Evolutionary conservation across 2,113 vertebrate genomes (phyloP).

Genomic region (Cyanoderma ruficeps): DNA sequence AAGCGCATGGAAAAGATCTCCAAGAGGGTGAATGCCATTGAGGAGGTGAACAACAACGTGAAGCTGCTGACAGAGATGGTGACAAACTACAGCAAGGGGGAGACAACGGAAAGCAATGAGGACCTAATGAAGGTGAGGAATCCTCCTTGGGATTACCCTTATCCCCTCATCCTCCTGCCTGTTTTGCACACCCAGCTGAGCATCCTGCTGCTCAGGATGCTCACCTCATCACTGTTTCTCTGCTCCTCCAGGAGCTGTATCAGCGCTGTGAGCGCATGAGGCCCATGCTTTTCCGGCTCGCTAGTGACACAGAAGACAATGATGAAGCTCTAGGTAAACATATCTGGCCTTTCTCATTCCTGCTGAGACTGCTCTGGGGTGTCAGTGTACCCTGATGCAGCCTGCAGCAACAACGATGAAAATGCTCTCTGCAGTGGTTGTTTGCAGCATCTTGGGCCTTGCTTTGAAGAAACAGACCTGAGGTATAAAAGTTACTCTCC

Average conservation of each 20-base stretch:
- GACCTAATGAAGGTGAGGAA: constrained; percentile 91
- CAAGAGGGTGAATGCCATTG: constrained; percentile 92
- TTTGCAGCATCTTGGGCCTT: not conserved
- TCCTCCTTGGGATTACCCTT: not conserved
- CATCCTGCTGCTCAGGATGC: not conserved
- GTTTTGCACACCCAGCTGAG: not conserved
- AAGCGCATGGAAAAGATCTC: constrained; percentile 97
- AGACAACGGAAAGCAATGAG: constrained; percentile 83
- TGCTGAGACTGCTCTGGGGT: not conserved
- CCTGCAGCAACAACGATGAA: not conserved
- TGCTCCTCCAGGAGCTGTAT: constrained; percentile 85
- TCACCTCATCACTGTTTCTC: not conserved
- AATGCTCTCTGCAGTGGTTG: not conserved
- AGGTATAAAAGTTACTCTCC: not conserved
- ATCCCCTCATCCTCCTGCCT: not conserved
- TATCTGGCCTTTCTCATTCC: not conserved
- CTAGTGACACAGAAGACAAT: constrained; percentile 96
- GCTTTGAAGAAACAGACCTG: not conserved
- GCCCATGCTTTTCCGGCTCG: constrained; percentile 91
- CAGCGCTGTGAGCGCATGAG: constrained; percentile 97
- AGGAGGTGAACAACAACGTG: constrained; percentile 95
- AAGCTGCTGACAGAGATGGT: constrained; percentile 92
- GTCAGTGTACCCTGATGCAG: not conserved
- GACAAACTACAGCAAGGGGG: constrained; percentile 83
- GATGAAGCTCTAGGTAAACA: constrained; percentile 93